phyloP scores from a whole-genome alignment of 2,113 vertebrate species.

The Daphoenositta chrysoptera region DNA sequence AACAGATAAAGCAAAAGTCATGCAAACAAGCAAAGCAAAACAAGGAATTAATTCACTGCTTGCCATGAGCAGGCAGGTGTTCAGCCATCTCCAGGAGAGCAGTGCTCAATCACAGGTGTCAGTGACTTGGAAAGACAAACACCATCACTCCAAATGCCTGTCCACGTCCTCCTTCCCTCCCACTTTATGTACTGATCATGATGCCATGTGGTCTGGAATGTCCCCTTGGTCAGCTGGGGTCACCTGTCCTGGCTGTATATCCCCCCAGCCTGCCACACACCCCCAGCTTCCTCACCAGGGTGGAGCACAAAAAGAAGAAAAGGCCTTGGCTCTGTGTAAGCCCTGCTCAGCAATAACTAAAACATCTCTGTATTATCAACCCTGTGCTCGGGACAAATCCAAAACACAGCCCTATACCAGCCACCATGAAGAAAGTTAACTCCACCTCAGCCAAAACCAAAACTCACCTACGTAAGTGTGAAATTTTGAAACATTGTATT shows the following conservation, averaged over 20 bases:
- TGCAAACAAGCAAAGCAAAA: neutral
- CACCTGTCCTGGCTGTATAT: neutral
- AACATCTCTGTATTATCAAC: neutral
- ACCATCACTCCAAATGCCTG: neutral
- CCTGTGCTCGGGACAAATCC: neutral
- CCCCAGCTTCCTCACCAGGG: neutral
- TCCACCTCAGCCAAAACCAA: neutral
- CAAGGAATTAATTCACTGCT: neutral
- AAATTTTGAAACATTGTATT: conserved; percentile 41
- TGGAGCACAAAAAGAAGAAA: neutral
- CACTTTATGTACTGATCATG: neutral
- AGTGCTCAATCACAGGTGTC: neutral
- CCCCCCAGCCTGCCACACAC: accelerated
- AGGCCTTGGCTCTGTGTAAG: neutral
- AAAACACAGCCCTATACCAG: neutral
- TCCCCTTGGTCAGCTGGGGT: no score
- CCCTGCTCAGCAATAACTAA: neutral
- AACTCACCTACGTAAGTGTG: neutral
- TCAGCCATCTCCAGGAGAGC: neutral
- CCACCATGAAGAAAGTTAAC: neutral
- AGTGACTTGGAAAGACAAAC: neutral
- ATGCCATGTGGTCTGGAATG: neutral
- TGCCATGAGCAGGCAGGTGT: neutral
- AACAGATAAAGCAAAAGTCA: neutral
- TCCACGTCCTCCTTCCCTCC: neutral